Conservation (phyloP, 23 tunicate genomes). For the Ciona savignyi region DNA sequence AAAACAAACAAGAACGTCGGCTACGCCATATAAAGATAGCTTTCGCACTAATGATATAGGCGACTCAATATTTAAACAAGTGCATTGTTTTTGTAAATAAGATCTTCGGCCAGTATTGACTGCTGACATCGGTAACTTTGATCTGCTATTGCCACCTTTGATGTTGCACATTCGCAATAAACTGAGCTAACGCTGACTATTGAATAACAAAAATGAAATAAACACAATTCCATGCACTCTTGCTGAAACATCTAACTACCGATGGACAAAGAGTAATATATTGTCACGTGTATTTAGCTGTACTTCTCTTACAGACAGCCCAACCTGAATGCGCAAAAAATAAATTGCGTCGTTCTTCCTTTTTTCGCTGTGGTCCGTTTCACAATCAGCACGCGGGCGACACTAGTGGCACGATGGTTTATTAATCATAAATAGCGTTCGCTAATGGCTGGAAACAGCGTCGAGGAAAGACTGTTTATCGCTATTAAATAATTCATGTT, state of each 20-base stretch:
- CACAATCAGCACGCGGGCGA: neutral
- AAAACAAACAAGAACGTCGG: neutral
- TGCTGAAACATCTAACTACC: neutral
- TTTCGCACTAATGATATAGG: too few species aligned
- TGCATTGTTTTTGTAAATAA: too few species aligned
- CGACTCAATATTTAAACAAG: too few species aligned
- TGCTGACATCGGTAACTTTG: too few species aligned
- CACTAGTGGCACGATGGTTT: neutral
- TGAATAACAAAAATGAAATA: neutral
- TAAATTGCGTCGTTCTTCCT: too few species aligned
- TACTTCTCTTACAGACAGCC: too few species aligned
- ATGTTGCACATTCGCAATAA: neutral
- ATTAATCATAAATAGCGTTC: neutral
- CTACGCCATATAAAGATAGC: too few species aligned
- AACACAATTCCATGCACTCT: neutral
- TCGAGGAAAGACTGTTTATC: neutral
- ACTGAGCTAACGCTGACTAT: neutral
- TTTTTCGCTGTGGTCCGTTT: too few species aligned
- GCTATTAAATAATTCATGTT: neutral
- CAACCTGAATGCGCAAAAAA: too few species aligned
- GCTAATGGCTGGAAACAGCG: slow-evolving; percentile 2
- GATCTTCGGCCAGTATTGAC: too few species aligned
- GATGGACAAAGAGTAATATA: too few species aligned
- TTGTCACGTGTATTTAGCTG: too few species aligned
- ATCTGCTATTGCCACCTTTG: neutral